A percentile compares a stretch with the other conserved stretches of the same genome.
Evolutionary conservation across 1,140 invertebrate genomes (phyloP).

Genomic region (Tetramorium parvispinum): DNA sequence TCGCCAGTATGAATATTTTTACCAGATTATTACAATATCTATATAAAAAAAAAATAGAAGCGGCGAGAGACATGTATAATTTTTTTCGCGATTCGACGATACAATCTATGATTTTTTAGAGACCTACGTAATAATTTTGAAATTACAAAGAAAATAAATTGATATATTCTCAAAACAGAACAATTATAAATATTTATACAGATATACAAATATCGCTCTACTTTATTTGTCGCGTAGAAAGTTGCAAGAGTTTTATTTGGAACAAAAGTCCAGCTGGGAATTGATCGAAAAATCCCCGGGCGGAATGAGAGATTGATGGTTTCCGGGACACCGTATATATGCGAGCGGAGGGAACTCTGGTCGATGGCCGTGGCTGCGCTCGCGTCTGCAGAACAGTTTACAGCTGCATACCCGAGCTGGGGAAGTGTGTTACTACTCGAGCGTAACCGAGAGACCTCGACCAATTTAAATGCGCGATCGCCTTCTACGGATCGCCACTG

Average conservation of each 20-base stretch:
- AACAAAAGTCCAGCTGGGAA: no score
- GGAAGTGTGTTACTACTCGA: constrained; percentile 74
- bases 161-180: background rate
- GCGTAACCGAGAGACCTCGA: constrained; percentile 75
- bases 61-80: background rate
- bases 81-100: background rate
- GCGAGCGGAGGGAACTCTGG: constrained; percentile 63
- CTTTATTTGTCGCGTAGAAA: background rate
- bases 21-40: background rate
- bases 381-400: constrained; percentile 68
- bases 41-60: background rate
- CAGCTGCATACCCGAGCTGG: constrained; percentile 61
- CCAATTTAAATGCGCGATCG: constrained; percentile 74
- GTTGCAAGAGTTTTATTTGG: background rate
- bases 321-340: constrained; percentile 38
- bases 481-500: constrained; percentile 68
- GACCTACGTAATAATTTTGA: background rate
- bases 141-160: background rate
- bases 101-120: background rate
- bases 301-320: background rate
- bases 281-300: background rate
- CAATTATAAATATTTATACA: background rate
- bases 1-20: background rate
- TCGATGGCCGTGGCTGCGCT: constrained; percentile 69
- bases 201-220: background rate